Base-by-base conservation (phyloP, 2,797 vertebrate species). In the Mormyrops attenuatus region DNA sequence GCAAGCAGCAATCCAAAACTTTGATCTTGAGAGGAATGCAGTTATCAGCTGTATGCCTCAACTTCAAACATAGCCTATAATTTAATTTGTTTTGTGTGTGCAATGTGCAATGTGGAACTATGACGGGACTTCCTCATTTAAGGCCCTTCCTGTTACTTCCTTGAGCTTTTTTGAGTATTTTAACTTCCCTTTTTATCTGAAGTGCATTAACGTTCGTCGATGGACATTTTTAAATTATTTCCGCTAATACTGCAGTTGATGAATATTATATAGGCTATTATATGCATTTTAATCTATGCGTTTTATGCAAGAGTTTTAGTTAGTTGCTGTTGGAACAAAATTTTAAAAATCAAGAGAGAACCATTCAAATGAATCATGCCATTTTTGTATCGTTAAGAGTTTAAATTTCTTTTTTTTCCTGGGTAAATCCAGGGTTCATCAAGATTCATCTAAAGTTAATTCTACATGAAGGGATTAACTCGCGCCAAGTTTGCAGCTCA, bases 101-200 rank as follows among this genome's bases (percentile, higher is more conserved):
- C 5, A 77, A 30, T 88, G 13, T 22, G 85, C 60, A 91, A 92
- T 91, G 89, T 92, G 91, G 91, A 91, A 90, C 87, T 92, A 88
- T 90, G 88, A 55, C 47, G 88, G 89, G 90, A 91, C 96, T 97
- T 97, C 96, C 96, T 96, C 94, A 94, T 96, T 96, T 93, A 63
- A 90, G 89, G 87, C 90, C 88, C 89, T 91, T 93, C 90, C 92
- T 93, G 91, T 90, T 57, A 96, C 96, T 96, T 96, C 95, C 96
- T 96, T 93, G 90, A 89, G 90, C 89, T 92, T 92, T 94, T 94
- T 94, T 91, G 84, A 88, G 93, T 91, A 90, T 30, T 89, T 91
- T 90, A 50, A 95, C 95, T 96, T 96, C 95, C 94, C 92, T 91
- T 93, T 93, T 93, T 63, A 90, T 91, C 88, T 89, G 82, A 88